Base-by-base conservation (phyloP, 2,113 vertebrate genomes). In the Onychostoma macrolepis region DNA sequence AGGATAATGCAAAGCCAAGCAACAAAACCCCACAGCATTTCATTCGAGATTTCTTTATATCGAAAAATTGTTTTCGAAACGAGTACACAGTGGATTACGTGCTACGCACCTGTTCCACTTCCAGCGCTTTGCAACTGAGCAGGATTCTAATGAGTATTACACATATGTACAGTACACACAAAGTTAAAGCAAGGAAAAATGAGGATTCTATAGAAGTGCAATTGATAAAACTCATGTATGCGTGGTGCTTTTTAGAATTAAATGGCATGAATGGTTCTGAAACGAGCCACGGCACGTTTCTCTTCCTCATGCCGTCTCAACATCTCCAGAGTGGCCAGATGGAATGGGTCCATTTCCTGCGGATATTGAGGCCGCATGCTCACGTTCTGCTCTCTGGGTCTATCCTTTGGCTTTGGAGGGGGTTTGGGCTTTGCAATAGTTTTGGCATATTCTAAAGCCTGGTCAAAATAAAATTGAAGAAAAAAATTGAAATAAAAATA, bases 361-460 rank as follows among this genome's bases (percentile, higher is more conserved):
- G 86, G 72, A 87, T 83, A 87, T 26, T 86, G 63, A 67, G 80
- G 38, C 3, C 13, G 86, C 12, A 90, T 88, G 7, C 88, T 65
- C 72, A 87, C 91, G 10, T 26, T 41, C 28, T 90, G 87, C 24
- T 92, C 89, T 86, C 85, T 30, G 75, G 41, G 17, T 41, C 88
- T 95, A 0, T 86, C 8, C 71, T 86, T 95, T 1, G 85, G 5
- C 0, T 85, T 71, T 41, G 86, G 85, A 21, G 86, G 88, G n/a
- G 86, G 81, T 80, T 92, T 94, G 3, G 97, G 97, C 91, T 93
- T 97, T 1, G 94, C 95, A 56, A 98, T 96, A 21, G 91, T 96
- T 93, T 95, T 98, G 33, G 97, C 96, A 5, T 99, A 98, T 86
- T 98, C 96, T 91, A 99, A 92, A 12, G 97, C 97, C 97, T 98